Percentiles rank a stretch among this genome's conserved stretches.
These are phyloP conservation scores for Oscheius myriophilus DNA, from an alignment of 2,888 invertebrate genomes.

Conservation along the genomic window DNA sequence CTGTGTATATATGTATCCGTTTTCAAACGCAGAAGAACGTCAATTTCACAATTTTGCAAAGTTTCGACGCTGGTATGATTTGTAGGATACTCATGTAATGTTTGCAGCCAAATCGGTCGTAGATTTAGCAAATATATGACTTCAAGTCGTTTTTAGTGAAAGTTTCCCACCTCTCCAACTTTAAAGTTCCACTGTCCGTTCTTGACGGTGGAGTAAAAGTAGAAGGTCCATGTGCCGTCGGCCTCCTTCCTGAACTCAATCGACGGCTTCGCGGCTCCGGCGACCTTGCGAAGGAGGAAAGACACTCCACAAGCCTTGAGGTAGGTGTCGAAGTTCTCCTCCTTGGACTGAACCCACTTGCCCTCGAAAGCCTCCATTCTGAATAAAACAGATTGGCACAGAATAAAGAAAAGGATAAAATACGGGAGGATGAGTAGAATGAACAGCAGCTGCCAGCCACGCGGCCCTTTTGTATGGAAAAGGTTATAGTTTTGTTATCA, in stretches of 20 bases:
- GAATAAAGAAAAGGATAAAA: not conserved
- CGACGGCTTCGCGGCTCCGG: conserved; percentile 9
- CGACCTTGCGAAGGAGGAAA: conserved; percentile 26
- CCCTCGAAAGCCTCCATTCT: conserved; percentile 22
- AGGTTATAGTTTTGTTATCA: conserved; percentile 2
- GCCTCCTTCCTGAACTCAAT: conserved; percentile 31
- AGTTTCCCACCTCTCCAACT: conserved; percentile 27
- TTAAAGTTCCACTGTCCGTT: conserved; percentile 22
- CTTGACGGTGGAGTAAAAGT: conserved; percentile 28
- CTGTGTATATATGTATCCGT: too few species aligned
- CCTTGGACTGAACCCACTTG: conserved; percentile 18
- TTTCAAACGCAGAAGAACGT: too few species aligned
- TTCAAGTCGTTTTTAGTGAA: too few species aligned
- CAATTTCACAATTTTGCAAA: too few species aligned
- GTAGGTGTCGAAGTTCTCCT: conserved; percentile 25
- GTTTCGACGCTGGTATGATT: too few species aligned
- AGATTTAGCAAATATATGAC: too few species aligned
- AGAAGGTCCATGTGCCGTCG: conserved; percentile 31
- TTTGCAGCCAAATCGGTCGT: too few species aligned
- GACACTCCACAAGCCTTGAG: conserved; percentile 30
- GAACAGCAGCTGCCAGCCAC: not conserved
- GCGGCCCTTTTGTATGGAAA: not conserved
- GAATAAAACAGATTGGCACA: not conserved
- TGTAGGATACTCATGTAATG: too few species aligned
- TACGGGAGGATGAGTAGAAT: not conserved